These are phyloP conservation scores for Pachycephus smyrnensis DNA, from an alignment of 2,888 invertebrate species.

Conservation along the genomic window DNA sequence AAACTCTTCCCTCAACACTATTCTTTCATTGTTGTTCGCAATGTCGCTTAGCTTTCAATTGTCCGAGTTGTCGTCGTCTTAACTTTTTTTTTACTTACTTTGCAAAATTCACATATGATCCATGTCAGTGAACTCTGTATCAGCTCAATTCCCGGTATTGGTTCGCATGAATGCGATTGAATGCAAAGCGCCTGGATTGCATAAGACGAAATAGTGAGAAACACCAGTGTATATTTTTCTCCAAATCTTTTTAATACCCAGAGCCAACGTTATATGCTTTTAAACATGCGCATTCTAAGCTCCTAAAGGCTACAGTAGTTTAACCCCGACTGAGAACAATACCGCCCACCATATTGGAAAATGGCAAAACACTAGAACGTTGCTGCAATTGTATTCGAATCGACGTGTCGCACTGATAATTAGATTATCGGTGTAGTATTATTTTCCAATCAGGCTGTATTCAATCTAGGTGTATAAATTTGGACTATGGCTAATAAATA, in stretches of 20 bases:
- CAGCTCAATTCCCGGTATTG: constrained; percentile 39
- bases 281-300: constrained; percentile 6
- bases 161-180: constrained; percentile 34
- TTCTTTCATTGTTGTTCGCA: neutral
- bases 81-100: neutral
- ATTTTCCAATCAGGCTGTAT: neutral
- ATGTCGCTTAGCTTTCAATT: neutral
- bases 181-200: constrained; percentile 50
- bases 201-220: constrained; percentile 34
- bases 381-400: constrained; percentile 2
- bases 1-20: neutral
- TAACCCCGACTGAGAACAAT: neutral
- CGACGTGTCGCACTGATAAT: constrained; percentile 27
- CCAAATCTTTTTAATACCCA: neutral
- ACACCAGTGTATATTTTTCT: neutral
- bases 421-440: constrained; percentile 44
- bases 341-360: neutral
- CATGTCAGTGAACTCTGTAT: constrained; percentile 51
- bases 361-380: neutral
- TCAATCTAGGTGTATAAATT: neutral
- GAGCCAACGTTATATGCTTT: neutral
- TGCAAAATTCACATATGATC: neutral
- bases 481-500: neutral
- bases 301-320: neutral
- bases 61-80: neutral